Base-by-base conservation (phyloP, 2,888 invertebrate genomes). In the Byasa hedistus region DNA sequence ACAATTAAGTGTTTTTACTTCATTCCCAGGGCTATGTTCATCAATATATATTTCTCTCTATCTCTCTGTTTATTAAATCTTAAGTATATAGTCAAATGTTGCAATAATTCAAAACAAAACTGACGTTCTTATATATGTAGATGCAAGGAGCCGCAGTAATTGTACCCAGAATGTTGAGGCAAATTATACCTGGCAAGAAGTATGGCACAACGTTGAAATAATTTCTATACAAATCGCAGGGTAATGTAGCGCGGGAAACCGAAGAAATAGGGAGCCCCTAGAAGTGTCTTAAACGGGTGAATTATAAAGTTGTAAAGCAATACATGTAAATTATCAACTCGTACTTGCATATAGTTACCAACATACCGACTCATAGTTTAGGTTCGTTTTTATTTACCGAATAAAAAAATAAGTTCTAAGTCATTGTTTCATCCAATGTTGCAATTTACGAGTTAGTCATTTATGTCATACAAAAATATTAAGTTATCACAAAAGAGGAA, bases 141-240 rank as follows among this genome's bases (percentile, higher is more conserved):
- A 76, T 77, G 71, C 71, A 76, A 76, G 80, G 73, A 76, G 76
- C 72, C 71, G 66, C 73, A 66, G 86, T 88, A 87, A 89, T 89
- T 87, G 86, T 85, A 80, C 72, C 80, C 80, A 82, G 85, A 86
- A 85, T 84, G 82, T 73, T 74, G 74, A 73, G 76, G 84, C 84
- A 87, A 90, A 89, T 89, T 89, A 86, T 82, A 83, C 79, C 83
- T 76, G 79, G 79, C 81, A 83, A 87, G 88, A 85, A 83, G 81
- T 84, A 86, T 81, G 78, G 79, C 76, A 76, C 74, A 76, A 76
- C 77, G 74, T 69, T 70, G 81, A 79, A 84, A 86, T 87, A 85
- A 88, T 85, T 85, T 78, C 86, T 83, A 83, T 85, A 89, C 87
- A 88, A 88, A 89, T 87, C 84, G 84, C 75, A 68, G 73, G 72